Conservation (phyloP, 2,888 invertebrate species). For the Saturnia japonica region DNA sequence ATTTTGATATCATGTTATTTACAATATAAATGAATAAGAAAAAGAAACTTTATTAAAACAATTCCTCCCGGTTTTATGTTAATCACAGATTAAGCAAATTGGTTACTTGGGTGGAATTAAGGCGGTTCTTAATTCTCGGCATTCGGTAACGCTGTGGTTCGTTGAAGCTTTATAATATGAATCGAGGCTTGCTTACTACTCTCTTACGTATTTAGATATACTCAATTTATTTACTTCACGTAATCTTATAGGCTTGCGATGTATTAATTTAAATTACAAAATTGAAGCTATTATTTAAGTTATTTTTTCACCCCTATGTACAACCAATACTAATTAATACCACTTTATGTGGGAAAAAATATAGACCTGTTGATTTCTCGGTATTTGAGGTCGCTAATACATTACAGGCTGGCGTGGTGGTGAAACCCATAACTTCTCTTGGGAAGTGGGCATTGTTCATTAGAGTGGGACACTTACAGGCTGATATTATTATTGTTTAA, state of each 20-base stretch:
- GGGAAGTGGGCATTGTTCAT: no score
- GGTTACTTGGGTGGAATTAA: slow-evolving; percentile 1
- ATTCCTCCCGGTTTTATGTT: not conserved
- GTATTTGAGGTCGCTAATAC: no score
- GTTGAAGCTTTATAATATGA: slow-evolving; percentile 1
- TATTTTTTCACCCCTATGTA: not conserved
- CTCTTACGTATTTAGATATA: not conserved
- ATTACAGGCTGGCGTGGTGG: no score
- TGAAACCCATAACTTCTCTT: no score
- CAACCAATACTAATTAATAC: no score
- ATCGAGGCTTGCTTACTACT: not conserved
- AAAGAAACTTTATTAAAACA: not conserved
- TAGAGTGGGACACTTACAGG: no score
- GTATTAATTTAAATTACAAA: not conserved
- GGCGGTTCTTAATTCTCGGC: slow-evolving; percentile 1
- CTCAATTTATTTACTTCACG: not conserved
- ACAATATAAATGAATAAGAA: not conserved
- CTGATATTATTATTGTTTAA: no score
- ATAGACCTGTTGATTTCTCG: no score
- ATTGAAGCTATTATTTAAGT: not conserved
- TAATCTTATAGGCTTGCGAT: not conserved
- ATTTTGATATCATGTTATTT: not conserved
- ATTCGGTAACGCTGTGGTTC: not conserved
- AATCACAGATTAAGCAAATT: slow-evolving; percentile 6
- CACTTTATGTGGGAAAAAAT: no score